These are phyloP conservation scores for Spinus pinus DNA, from an alignment of 2,797 vertebrate genomes.

Conservation along the genomic window DNA sequence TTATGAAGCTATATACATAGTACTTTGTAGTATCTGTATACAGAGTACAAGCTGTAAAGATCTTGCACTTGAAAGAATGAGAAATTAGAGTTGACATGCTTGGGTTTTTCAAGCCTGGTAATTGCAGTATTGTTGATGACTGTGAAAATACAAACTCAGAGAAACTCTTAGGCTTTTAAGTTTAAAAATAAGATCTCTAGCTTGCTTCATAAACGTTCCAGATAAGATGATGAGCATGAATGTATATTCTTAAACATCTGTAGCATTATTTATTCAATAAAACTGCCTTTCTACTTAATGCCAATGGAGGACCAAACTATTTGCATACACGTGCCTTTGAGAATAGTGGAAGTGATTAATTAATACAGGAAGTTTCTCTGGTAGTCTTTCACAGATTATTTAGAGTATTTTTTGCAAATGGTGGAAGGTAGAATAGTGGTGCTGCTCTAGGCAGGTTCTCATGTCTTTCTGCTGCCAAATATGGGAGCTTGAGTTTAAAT, in stretches of 20 bases:
- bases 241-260: neutral
- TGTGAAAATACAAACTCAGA: neutral
- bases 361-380: neutral
- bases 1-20: neutral
- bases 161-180: neutral
- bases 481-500: neutral
- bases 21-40: neutral
- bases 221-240: neutral
- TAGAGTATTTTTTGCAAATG: neutral
- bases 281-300: neutral
- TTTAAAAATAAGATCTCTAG: neutral
- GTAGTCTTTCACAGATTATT: neutral
- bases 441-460: neutral
- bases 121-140: neutral
- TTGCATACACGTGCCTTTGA: neutral
- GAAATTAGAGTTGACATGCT: neutral
- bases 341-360: neutral
- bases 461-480: neutral
- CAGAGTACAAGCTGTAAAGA: neutral
- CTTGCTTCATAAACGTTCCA: neutral
- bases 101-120: neutral
- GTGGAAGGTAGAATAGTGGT: neutral
- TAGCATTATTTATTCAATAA: neutral
- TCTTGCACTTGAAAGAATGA: neutral
- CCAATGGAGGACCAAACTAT: neutral